Evolutionary conservation across 2,113 vertebrate genomes (phyloP), one percentile per base, ranked within the genome.

Genomic region (Aptenodytes forsteri): DNA sequence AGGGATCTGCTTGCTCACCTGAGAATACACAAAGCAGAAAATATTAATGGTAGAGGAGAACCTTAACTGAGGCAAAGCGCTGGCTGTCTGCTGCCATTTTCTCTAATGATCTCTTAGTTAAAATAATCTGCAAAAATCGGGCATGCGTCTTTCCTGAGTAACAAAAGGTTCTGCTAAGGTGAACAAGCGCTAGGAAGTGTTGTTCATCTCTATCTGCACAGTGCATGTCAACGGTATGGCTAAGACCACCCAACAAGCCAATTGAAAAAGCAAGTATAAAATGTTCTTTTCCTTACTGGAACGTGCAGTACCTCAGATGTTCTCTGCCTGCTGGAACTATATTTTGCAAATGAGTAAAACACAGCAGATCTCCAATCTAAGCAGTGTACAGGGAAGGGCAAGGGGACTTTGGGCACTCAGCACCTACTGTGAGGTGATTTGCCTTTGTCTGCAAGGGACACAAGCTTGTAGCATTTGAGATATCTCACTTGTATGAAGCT

Each of bases 1-100:
- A 99, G 36, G 98, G 99, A 64, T 99, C 99, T 4, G 99, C 99
- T 62, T 98, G 95, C 58, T 99, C 99, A 47, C 99, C 99, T 99
- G 95, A 50, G 79, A 91, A 84, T 6, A 82, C 6, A 89, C 52
- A 67, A 65, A 66, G 27, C 50, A 96, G 69, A 92, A 40, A 69
- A 49, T 42, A 23, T 1, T 54, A 20, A 77, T 3, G 4, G 19
- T 22, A 36, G 10, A 64, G 40, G 27, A 85, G 30, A 87, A 30
- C 22, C 11, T 32, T 42, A 71, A 52, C 19, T 15, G 30, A 49
- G n/a, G 38, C 42, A 56, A 47, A 77, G 70, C 2, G 0, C 64
- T 55, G 50, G 26, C 54, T 52, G 40, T 2, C 26, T 52, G 11
- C 40, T 91, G 65, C 65, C 15, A 6, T 82, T 44, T 81, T 59